Evolutionary conservation across 1,140 invertebrate genomes (phyloP).

Genomic region (Pseudomyrmex dendroicus): DNA sequence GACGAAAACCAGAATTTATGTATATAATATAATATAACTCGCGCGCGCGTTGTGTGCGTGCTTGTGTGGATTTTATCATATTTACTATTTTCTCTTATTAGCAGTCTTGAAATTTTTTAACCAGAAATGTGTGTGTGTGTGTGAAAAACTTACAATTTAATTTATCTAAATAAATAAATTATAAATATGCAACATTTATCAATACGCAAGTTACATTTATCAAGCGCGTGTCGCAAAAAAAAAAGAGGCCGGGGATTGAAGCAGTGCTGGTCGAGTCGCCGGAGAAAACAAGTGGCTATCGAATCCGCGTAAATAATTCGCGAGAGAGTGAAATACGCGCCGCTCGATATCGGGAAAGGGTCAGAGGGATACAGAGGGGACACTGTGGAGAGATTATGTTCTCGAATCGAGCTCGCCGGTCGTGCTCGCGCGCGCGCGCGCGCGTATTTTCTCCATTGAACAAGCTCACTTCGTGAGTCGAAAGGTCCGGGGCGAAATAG

Average conservation of each 20-base stretch:
- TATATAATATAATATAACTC: not conserved
- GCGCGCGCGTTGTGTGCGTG: too few relatives aligned
- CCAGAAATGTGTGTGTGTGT: not conserved
- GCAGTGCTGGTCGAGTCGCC: slow-evolving; percentile 28
- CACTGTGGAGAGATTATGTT: slow-evolving; percentile 48
- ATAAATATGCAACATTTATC: not conserved
- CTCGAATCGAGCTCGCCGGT: slow-evolving; percentile 50
- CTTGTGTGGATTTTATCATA: too few relatives aligned
- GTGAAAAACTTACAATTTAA: not conserved
- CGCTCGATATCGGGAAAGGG: slow-evolving; percentile 28
- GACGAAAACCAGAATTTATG: not conserved
- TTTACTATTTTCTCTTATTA: not conserved
- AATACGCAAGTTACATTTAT: not conserved
- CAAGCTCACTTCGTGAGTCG: slow-evolving; percentile 19
- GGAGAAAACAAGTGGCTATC: slow-evolving; percentile 53
- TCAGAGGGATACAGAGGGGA: not conserved
- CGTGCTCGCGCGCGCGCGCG: slow-evolving; percentile 23
- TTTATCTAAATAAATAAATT: slow-evolving; percentile 3
- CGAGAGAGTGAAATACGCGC: slow-evolving; percentile 42
- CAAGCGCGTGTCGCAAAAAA: not conserved
- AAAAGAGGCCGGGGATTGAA: slow-evolving; percentile 21
- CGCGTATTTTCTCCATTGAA: slow-evolving; percentile 33
- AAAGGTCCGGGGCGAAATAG: not conserved
- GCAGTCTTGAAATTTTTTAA: not conserved
- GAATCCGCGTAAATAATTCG: slow-evolving; percentile 56